A percentile compares a stretch with the other conserved stretches of the same genome.
phyloP scores from a whole-genome alignment of 2,797 vertebrate species.

The Trachops cirrhosus region DNA sequence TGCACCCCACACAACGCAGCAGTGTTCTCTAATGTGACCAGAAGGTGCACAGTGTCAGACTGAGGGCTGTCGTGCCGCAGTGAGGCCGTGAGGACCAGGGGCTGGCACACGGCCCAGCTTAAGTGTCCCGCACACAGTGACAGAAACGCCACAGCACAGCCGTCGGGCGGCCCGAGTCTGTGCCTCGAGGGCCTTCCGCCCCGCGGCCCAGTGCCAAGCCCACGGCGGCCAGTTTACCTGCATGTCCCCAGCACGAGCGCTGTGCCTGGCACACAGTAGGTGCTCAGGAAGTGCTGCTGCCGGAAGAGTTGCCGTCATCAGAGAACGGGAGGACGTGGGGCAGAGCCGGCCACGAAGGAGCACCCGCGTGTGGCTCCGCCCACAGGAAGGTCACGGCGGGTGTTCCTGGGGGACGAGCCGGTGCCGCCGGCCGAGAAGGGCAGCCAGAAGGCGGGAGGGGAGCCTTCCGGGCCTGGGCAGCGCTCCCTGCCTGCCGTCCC shows the following conservation, averaged over 20 bases:
- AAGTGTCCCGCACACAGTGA: too few relatives aligned
- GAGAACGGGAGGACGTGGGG: accelerated
- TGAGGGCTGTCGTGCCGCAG: too few relatives aligned
- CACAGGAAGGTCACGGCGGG: accelerated
- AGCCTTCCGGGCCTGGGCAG: accelerated
- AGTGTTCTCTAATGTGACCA: accelerated
- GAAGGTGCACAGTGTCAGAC: not conserved
- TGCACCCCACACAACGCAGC: too few relatives aligned
- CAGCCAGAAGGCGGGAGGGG: not conserved
- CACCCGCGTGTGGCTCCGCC: accelerated
- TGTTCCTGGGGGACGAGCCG: not conserved
- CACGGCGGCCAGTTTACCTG: accelerated
- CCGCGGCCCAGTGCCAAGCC: accelerated
- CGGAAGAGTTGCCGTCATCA: accelerated
- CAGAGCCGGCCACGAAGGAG: not conserved
- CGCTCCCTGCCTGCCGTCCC: too few relatives aligned
- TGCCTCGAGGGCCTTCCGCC: too few relatives aligned
- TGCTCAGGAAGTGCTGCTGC: not conserved
- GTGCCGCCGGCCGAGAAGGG: not conserved
- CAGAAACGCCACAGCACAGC: too few relatives aligned
- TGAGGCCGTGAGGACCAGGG: too few relatives aligned
- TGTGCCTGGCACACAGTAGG: too few relatives aligned
- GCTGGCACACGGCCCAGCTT: too few relatives aligned
- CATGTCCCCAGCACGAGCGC: not conserved
- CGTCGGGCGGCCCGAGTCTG: too few relatives aligned